phyloP scores from a whole-genome alignment of 1,140 invertebrate species.

The Trachymyrmex septentrionalis region DNA sequence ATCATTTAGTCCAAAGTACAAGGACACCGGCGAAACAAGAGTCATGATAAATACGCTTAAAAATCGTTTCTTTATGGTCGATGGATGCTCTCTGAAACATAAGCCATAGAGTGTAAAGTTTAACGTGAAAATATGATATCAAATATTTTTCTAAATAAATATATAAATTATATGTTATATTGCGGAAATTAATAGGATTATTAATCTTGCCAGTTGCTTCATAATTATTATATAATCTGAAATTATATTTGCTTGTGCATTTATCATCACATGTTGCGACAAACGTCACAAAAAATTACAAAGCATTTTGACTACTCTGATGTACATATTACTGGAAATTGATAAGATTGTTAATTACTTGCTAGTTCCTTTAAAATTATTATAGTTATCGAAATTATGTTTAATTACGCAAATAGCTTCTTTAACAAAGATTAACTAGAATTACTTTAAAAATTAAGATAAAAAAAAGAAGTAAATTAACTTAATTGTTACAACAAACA shows the following conservation, averaged over 20 bases:
- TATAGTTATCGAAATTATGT: background rate
- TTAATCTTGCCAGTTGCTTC: no score
- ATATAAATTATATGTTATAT: background rate
- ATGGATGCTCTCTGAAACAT: conserved; percentile 93
- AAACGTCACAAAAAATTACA: no score
- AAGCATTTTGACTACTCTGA: no score
- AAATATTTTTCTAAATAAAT: background rate
- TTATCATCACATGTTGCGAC: no score
- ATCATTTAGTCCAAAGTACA: conserved; percentile 90
- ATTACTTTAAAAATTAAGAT: background rate
- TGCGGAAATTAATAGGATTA: no score
- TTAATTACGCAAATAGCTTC: background rate
- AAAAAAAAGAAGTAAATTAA: background rate
- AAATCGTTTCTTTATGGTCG: conserved; percentile 95
- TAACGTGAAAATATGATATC: background rate
- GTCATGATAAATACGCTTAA: conserved; percentile 94
- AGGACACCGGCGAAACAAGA: conserved; percentile 92
- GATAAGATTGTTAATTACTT: no score
- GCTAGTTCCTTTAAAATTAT: background rate
- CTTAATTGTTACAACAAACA: background rate
- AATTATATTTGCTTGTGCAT: no score
- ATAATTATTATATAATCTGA: no score
- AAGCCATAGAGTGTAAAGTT: conserved; percentile 49
- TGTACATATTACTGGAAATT: background rate
- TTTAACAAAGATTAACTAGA: background rate